Evolutionary conservation across 2,888 invertebrate species (phyloP).

Genomic region (Orgyia antiqua): DNA sequence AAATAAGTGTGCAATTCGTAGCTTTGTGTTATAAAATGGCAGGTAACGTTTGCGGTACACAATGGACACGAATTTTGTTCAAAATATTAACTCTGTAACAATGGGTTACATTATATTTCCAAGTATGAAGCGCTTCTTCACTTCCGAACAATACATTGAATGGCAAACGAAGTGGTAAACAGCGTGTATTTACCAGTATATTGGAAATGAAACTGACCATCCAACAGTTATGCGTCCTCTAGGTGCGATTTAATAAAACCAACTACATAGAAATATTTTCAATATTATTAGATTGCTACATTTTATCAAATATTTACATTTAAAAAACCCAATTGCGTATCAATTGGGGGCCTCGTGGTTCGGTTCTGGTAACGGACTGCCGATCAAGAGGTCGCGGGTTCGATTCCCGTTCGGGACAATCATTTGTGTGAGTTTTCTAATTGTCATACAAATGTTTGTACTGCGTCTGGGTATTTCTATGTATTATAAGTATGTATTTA

Average conservation of each 20-base stretch:
- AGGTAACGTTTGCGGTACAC: slow-evolving; percentile 63
- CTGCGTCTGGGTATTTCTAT: too few species aligned
- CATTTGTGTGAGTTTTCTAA: too few species aligned
- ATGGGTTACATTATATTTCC: slow-evolving; percentile 72
- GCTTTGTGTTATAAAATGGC: slow-evolving; percentile 54
- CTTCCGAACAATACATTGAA: slow-evolving; percentile 73
- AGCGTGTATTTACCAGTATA: slow-evolving; percentile 56
- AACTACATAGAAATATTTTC: too few species aligned
- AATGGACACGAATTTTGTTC: slow-evolving; percentile 65
- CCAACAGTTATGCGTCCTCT: slow-evolving; percentile 11
- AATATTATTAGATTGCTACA: too few species aligned
- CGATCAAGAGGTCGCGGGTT: too few species aligned
- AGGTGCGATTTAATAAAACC: neutral
- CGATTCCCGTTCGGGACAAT: too few species aligned
- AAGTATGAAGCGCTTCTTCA: slow-evolving; percentile 70
- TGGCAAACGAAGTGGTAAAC: slow-evolving; percentile 75
- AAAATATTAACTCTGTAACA: slow-evolving; percentile 73
- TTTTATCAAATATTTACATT: too few species aligned
- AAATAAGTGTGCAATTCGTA: slow-evolving; percentile 60
- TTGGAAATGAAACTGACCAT: slow-evolving; percentile 34
- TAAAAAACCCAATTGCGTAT: too few species aligned
- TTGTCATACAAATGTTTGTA: too few species aligned
- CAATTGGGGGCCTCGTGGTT: too few species aligned
- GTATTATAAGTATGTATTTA: too few species aligned
- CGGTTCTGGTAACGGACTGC: too few species aligned